phyloP scores from a whole-genome alignment of 2,113 vertebrate species.

The Microcebus murinus region DNA sequence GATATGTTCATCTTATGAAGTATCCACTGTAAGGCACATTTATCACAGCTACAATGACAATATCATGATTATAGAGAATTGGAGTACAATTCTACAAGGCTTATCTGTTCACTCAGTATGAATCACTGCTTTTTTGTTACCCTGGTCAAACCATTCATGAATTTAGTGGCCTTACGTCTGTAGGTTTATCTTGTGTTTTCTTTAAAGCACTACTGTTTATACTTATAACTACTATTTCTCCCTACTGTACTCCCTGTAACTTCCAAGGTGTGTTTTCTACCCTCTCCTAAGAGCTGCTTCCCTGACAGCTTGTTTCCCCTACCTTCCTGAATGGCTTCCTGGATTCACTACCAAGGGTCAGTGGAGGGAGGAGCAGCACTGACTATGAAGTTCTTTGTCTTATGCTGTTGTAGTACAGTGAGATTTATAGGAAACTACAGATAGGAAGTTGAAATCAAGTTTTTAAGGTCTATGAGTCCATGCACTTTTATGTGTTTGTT shows the following conservation, averaged over 20 bases:
- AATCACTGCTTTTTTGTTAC: neutral
- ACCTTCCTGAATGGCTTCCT: neutral
- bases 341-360: neutral
- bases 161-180: neutral
- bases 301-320: neutral
- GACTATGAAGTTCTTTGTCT: neutral
- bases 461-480: neutral
- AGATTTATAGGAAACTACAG: neutral
- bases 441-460: neutral
- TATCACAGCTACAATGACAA: neutral
- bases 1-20: neutral
- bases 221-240: neutral
- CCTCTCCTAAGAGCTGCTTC: neutral
- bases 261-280: neutral
- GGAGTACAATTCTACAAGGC: neutral
- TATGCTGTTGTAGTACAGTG: neutral
- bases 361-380: neutral
- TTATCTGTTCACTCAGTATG: neutral
- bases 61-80: neutral
- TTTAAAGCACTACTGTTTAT: neutral
- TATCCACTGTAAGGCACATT: neutral
- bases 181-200: neutral
- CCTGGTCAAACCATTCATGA: neutral
- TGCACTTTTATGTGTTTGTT: neutral
- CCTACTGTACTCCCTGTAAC: neutral